These are phyloP conservation scores for Carassius carassius DNA, from an alignment of 2,113 vertebrate species.

Conservation along the genomic window DNA sequence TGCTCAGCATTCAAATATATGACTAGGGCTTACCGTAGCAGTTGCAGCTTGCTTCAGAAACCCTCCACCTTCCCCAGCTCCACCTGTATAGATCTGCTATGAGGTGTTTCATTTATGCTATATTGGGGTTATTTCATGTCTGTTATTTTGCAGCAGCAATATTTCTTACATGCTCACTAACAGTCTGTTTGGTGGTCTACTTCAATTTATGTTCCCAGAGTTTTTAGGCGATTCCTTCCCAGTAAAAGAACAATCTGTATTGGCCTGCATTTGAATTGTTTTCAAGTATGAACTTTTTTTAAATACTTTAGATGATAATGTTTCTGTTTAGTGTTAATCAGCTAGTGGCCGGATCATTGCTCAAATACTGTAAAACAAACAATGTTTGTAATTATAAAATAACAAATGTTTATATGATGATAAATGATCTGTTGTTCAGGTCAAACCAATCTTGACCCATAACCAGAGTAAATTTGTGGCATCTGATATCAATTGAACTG, in stretches of 20 bases:
- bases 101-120: too few species aligned
- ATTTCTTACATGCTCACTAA: too few species aligned
- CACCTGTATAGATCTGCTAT: too few species aligned
- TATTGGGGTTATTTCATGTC: too few species aligned
- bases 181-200: background rate
- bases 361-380: background rate
- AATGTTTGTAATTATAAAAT: background rate
- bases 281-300: background rate
- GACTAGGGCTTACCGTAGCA: too few species aligned
- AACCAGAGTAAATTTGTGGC: background rate
- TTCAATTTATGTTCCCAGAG: background rate
- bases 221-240: background rate
- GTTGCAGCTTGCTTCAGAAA: too few species aligned
- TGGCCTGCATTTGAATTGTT: too few species aligned
- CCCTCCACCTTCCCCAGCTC: too few species aligned
- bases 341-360: background rate
- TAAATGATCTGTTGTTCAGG: background rate
- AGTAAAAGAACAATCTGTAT: background rate
- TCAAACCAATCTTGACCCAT: background rate
- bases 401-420: background rate
- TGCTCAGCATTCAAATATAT: too few species aligned
- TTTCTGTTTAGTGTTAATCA: background rate
- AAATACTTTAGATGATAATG: background rate
- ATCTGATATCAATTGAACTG: background rate
- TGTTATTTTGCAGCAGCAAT: too few species aligned